Base-by-base conservation (phyloP, 2,888 invertebrate species). In the Caenorhabditis wallacei region DNA sequence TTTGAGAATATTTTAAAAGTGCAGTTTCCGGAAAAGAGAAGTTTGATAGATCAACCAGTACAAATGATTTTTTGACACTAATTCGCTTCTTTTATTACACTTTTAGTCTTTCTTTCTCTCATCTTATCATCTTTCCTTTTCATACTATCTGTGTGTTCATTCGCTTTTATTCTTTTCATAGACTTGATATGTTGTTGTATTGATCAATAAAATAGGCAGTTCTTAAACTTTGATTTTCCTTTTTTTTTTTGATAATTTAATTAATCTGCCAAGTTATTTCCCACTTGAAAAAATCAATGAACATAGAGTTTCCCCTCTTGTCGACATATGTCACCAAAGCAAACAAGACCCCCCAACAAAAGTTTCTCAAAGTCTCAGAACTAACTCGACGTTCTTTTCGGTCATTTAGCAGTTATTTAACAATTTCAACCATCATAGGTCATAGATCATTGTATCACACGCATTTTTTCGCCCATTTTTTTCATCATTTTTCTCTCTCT, bases 361-460 rank as follows among this genome's bases (percentile, higher is more conserved):
- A 63, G 18, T 18, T 46, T 48, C 26, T 30, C 30, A 30, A 8
- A 30, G 35, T 64, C 64, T 51, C 48, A 30, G 35, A 64, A 51
- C 64, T 46, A 35, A 51, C 35, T 48, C 30, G 13, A 35, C 30
- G 35, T 57, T 54, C 48, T 68, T 54, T 26, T 69, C 69, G 69
- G 57, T 69, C 56, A 69, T 69, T 54, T 18, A 57, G 18, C 70
- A 70, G 48, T 57, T 57, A 70, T 48, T 48, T 18, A n/a, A 35
- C 70, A 16, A 16, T 54, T 30, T 40, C 13, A 11, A 5, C 46
- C 51, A 64, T 16, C 59, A 22, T 24, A 40, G 53, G 37, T 20
- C 53, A 53, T 18, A 53, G 75, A 75, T 75, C 59, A 66, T 75
- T 75, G 59, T 57, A 75, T 75, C 76, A 61, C 75, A 75, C 61